phyloP scores from a whole-genome alignment of 2,797 vertebrate genomes.

The Falco novaeseelandiae region DNA sequence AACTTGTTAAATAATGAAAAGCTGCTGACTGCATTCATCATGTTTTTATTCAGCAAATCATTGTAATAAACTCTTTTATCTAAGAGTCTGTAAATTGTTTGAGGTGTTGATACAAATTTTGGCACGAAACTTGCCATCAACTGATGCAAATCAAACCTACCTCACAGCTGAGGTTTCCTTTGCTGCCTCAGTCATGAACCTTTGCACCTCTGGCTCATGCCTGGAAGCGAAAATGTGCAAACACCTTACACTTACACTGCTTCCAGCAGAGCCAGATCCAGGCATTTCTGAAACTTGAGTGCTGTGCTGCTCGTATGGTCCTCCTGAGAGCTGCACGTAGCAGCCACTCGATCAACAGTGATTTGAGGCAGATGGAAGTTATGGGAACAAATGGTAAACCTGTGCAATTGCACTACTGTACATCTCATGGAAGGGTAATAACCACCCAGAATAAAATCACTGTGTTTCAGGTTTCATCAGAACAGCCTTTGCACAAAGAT shows the following conservation, averaged over 20 bases:
- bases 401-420: not conserved
- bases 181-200: not conserved
- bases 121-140: not conserved
- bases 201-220: not conserved
- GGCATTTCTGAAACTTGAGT: not conserved
- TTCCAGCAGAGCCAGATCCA: not conserved
- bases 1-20: not conserved
- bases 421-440: not conserved
- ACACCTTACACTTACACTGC: not conserved
- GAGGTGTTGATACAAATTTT: not conserved
- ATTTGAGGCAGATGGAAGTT: not conserved
- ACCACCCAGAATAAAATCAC: not conserved
- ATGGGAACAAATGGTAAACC: not conserved
- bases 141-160: not conserved
- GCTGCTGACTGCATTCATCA: not conserved
- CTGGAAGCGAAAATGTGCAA: not conserved
- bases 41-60: not conserved
- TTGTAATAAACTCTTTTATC: not conserved
- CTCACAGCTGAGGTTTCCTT: not conserved
- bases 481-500: not conserved
- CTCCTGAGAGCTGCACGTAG: not conserved
- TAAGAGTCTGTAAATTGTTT: not conserved
- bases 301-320: not conserved
- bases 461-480: not conserved
- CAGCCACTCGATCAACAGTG: not conserved